These are phyloP conservation scores for Tholera decimalis DNA, from an alignment of 2,888 invertebrate genomes.

Conservation along the genomic window DNA sequence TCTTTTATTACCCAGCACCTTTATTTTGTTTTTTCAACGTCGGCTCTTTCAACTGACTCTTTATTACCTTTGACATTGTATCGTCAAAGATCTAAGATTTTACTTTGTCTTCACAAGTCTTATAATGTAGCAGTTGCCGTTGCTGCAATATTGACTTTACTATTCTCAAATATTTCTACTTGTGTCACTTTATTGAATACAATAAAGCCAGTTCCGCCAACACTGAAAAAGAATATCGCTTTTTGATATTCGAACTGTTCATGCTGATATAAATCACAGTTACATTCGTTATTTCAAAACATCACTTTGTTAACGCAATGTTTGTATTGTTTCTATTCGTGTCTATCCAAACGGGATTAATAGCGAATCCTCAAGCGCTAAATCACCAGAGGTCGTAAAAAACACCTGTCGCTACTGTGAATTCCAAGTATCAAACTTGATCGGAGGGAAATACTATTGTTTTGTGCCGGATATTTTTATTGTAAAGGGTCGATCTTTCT, in stretches of 20 bases:
- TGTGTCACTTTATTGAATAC: conserved; percentile 25
- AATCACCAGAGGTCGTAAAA: conserved; percentile 88
- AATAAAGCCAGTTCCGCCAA: conserved; percentile 18
- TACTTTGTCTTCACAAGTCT: conserved; percentile 10
- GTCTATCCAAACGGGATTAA: conserved; percentile 88
- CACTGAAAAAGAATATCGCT: conserved; percentile 18
- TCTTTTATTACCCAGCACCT: conserved; percentile 44
- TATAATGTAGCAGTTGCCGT: conserved; percentile 19
- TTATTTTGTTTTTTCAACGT: conserved; percentile 22
- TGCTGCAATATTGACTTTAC: conserved; percentile 19
- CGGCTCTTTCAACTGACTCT: neutral
- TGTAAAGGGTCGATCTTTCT: conserved; percentile 56
- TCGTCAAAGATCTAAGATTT: neutral
- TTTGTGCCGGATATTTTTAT: conserved; percentile 72
- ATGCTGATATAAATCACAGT: conserved; percentile 56
- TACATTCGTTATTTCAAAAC: conserved; percentile 64
- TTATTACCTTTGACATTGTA: conserved; percentile 19
- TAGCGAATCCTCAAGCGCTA: conserved; percentile 86
- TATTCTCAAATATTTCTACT: conserved; percentile 30
- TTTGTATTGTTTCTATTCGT: conserved; percentile 84
- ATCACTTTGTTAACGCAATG: conserved; percentile 76
- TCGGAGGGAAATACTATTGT: conserved; percentile 76
- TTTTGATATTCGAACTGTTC: conserved; percentile 43
- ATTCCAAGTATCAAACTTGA: conserved; percentile 84
- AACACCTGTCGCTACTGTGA: conserved; percentile 88